Evolutionary conservation across 1,140 invertebrate species (phyloP).

Genomic region (Pseudoatta argentina): DNA sequence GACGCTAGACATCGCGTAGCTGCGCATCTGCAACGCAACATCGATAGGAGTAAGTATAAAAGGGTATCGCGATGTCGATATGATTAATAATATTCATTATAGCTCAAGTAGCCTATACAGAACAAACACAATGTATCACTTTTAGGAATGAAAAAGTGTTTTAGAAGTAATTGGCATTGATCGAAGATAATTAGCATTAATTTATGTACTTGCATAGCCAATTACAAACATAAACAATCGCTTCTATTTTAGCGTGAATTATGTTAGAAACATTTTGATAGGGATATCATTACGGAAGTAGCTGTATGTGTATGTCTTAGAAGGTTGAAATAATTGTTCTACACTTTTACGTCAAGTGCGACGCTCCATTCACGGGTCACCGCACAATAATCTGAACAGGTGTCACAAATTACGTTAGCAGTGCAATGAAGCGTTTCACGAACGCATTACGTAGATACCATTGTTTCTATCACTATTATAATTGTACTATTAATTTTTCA

Average conservation of each 20-base stretch:
- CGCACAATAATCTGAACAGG: slow-evolving; percentile 11
- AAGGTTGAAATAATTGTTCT: neutral
- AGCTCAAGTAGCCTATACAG: neutral
- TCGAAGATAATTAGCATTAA: slow-evolving; percentile 1
- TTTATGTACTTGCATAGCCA: neutral
- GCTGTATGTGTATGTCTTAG: neutral
- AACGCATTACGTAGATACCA: slow-evolving; percentile 17
- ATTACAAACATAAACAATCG: neutral
- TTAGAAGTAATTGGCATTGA: neutral
- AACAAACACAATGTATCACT: neutral
- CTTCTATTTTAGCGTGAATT: neutral
- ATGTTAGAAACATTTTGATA: slow-evolving; percentile 10
- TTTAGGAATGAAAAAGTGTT: neutral
- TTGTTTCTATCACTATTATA: slow-evolving; percentile 47
- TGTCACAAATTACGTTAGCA: slow-evolving; percentile 26
- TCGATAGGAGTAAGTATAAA: slow-evolving; percentile 96
- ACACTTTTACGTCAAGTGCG: neutral
- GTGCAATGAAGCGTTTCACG: slow-evolving; percentile 14
- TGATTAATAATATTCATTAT: slow-evolving; percentile 3
- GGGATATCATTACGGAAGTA: slow-evolving; percentile 32
- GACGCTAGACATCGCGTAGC: slow-evolving; percentile 97
- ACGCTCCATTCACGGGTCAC: slow-evolving; percentile 33
- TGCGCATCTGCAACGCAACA: slow-evolving; percentile 97
- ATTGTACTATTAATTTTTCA: slow-evolving; percentile 77
- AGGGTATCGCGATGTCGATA: neutral